phyloP scores from a whole-genome alignment of 2,113 vertebrate species.

The Arizona elegans region DNA sequence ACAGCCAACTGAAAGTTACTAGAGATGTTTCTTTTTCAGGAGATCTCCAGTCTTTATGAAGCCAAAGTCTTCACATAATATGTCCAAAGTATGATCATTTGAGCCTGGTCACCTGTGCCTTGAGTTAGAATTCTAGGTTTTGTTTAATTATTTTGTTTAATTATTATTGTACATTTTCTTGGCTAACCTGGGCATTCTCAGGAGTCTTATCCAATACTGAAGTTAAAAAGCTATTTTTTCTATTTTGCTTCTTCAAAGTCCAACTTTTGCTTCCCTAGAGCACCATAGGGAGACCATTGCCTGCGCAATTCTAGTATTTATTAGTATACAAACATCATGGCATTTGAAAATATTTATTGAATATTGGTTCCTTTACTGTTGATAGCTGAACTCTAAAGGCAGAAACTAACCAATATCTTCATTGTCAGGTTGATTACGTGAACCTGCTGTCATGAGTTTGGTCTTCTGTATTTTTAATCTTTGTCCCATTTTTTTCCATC shows the following conservation, averaged over 20 bases:
- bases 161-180: not conserved
- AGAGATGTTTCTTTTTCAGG: not conserved
- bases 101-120: not conserved
- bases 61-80: not conserved
- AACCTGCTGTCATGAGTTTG: not conserved
- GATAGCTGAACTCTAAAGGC: not conserved
- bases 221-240: not conserved
- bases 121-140: not conserved
- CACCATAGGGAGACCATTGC: not conserved
- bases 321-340: not conserved
- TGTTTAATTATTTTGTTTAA: not conserved
- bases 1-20: not conserved
- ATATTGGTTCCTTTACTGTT: not conserved
- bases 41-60: not conserved
- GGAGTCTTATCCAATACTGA: not conserved
- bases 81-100: not conserved
- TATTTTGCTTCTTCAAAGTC: not conserved
- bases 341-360: not conserved
- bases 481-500: not conserved
- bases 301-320: not conserved
- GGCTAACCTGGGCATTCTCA: not conserved
- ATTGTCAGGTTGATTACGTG: not conserved
- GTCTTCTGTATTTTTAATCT: not conserved
- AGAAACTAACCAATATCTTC: not conserved
- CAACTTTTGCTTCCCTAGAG: not conserved